Evolutionary conservation across 2,113 vertebrate genomes (phyloP).

Genomic region (Indicator indicator): DNA sequence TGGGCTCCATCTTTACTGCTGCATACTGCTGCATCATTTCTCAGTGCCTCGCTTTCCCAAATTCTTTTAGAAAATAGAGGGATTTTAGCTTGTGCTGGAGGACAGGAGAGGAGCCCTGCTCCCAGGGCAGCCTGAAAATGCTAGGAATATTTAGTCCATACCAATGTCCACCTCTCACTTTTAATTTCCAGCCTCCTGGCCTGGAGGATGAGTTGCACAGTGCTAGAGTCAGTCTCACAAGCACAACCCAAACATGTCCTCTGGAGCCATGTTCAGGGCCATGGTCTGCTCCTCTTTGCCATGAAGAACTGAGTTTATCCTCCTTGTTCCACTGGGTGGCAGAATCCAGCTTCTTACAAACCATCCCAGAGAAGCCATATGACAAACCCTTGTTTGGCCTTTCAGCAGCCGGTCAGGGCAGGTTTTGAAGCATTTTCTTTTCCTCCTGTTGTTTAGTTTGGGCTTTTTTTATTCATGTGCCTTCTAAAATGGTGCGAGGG

Average conservation of each 20-base stretch:
- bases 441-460: background rate
- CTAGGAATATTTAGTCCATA: background rate
- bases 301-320: background rate
- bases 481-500: background rate
- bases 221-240: background rate
- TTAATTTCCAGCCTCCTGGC: background rate
- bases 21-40: background rate
- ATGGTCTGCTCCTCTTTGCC: background rate
- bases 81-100: background rate
- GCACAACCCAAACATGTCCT: background rate
- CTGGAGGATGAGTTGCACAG: background rate
- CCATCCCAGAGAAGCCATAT: background rate
- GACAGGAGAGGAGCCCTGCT: background rate
- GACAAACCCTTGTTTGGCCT: background rate
- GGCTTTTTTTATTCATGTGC: background rate
- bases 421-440: background rate
- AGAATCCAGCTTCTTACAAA: background rate
- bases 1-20: background rate
- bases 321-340: slow-evolving; percentile 50
- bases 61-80: background rate
- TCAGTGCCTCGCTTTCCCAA: slow-evolving; percentile 34
- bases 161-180: background rate
- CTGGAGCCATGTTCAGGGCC: fast-evolving
- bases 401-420: background rate
- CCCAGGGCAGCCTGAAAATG: background rate